Percentiles rank a stretch among this genome's conserved stretches.
Evolutionary conservation across 2,113 vertebrate genomes (phyloP).

Genomic region (Ctenodactylus gundi): DNA sequence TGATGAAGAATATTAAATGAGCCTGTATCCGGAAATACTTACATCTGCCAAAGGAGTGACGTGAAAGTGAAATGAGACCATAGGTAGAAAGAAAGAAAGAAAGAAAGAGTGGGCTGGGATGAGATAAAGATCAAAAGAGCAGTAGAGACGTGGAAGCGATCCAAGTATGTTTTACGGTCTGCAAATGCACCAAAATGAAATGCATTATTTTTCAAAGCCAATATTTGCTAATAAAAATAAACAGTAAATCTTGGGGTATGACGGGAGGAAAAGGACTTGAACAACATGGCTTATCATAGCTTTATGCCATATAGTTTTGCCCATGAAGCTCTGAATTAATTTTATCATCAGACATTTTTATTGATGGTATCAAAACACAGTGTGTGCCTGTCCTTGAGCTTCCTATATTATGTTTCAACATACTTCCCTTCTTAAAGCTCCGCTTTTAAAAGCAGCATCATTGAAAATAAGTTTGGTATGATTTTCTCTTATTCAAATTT

Average conservation of each 20-base stretch:
- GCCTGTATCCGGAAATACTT: background rate
- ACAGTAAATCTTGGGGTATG: background rate
- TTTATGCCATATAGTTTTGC: background rate
- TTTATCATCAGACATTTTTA: background rate
- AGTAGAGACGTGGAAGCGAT: background rate
- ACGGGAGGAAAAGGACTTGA: background rate
- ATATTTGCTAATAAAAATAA: background rate
- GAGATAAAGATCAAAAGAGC: no score
- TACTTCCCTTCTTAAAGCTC: no score
- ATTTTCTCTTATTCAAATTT: background rate
- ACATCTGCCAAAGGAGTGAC: background rate
- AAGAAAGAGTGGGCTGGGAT: background rate
- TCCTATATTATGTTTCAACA: background rate
- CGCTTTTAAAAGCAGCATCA: background rate
- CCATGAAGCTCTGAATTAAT: background rate
- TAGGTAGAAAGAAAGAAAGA: background rate
- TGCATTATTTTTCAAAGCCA: background rate
- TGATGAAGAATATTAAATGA: background rate
- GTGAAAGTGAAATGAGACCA: background rate
- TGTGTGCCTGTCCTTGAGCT: background rate
- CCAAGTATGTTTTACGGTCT: background rate
- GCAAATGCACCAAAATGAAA: background rate
- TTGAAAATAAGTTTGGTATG: background rate
- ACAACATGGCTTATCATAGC: background rate
- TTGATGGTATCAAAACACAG: background rate